Conservation (phyloP, 2,888 invertebrate species). For the Agapostemon virescens region DNA sequence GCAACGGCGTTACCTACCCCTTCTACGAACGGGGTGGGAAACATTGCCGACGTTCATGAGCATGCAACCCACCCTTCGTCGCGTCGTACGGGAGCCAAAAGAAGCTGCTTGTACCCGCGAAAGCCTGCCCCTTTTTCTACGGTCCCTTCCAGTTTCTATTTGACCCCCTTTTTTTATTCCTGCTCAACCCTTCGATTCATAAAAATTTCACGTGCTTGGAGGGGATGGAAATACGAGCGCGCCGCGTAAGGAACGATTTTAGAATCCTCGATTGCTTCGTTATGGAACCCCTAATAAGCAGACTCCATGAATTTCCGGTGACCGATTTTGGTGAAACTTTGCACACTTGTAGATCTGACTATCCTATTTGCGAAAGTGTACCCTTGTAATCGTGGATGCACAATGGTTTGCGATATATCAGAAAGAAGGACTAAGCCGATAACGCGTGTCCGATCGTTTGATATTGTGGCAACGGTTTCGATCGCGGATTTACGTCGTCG, state of each 20-base stretch:
- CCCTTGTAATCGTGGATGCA: too few species aligned
- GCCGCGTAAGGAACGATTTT: background rate
- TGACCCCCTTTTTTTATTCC: slow-evolving; percentile 17
- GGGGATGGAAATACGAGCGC: background rate
- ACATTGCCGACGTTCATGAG: slow-evolving; percentile 1
- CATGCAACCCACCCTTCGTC: slow-evolving; percentile 28
- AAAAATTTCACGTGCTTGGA: slow-evolving; percentile 8
- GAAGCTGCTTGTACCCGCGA: slow-evolving; percentile 31
- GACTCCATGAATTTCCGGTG: too few species aligned
- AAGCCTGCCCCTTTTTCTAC: slow-evolving; percentile 9
- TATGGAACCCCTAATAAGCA: background rate
- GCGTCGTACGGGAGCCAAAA: slow-evolving; percentile 42
- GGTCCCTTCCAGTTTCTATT: slow-evolving; percentile 8
- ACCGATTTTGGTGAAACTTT: too few species aligned
- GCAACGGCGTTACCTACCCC: slow-evolving; percentile 28
- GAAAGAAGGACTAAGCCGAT: too few species aligned
- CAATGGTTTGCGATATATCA: too few species aligned
- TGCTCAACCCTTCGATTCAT: background rate
- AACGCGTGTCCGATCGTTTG: too few species aligned
- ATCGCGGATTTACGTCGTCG: too few species aligned
- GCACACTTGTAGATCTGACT: too few species aligned
- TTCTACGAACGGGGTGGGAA: slow-evolving; percentile 12
- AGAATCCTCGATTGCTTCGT: background rate
- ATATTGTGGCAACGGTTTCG: too few species aligned
- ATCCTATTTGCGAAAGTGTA: too few species aligned